Evolutionary conservation across 1,140 invertebrate genomes (phyloP), one percentile per base, ranked within the genome.

Genomic region (Conus betulinus): DNA sequence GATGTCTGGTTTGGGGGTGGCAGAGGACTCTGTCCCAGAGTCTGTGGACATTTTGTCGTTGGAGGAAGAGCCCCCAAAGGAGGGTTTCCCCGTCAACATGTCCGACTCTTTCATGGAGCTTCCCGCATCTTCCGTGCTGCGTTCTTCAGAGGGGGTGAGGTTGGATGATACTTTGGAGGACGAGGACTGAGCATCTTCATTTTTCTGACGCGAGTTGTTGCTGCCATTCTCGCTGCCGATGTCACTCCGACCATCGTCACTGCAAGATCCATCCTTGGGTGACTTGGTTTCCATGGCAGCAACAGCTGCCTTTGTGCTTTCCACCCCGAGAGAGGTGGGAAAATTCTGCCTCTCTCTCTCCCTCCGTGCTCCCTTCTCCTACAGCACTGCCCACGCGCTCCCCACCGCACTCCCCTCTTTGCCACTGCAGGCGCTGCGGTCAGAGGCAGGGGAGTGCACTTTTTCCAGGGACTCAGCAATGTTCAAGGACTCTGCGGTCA

Each of bases 61-160:
- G 51, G 88, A 90, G 15, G 90, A 90, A 11, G 76, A 82, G 23
- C 79, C 63, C 6, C 84, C 78, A 3, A 88, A 88, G 13, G 90
- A 89, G 57, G 53, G 67, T 27, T 81, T 82, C 13, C 86, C 83
- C 3, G 78, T 87, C 53, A 85, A 83, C 17, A 85, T 67, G 74
- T 92, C 92, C 0, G 91, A 92, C 60, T 93, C 92, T 52, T 93
- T 93, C 81, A 92, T 74, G 76, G 92, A 93, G 88, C 92, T 93
- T 17, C 89, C 87, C 23, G 90, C 90, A 52, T 93, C 92, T 27
- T 92, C 92, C 81, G 88, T 92, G 87, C 92, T 93, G 60, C 91
- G 87, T 51, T 91, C 88, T 53, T 93, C 92, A 86, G 91, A 92
- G 0, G 92, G 91, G 3, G 92, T 93, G 15, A 92, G 39, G 55